phyloP scores from a whole-genome alignment of 2,888 invertebrate genomes.

The Mechanitis mazaeus region DNA sequence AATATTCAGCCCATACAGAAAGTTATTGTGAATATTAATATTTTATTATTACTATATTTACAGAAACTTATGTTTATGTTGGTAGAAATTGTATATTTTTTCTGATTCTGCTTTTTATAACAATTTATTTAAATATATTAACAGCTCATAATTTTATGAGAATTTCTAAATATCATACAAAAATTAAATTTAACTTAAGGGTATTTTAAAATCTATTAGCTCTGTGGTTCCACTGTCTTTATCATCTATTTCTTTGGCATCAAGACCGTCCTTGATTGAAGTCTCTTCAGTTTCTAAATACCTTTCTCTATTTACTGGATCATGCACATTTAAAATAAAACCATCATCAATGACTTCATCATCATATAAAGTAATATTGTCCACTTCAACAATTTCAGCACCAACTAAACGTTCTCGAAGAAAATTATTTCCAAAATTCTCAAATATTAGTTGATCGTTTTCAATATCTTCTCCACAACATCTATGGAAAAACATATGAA shows the following conservation, averaged over 20 bases:
- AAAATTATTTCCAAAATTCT: constrained; percentile 57
- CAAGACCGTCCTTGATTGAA: not conserved
- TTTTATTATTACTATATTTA: too few relatives aligned
- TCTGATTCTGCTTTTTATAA: too few relatives aligned
- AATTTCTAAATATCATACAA: not conserved
- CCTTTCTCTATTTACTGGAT: constrained; percentile 16
- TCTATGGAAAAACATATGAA: constrained; percentile 54
- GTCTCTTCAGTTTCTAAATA: not conserved
- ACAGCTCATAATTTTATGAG: not conserved
- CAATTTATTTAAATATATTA: too few relatives aligned
- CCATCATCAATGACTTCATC: constrained; percentile 3
- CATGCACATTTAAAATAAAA: constrained; percentile 17
- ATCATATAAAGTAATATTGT: constrained; percentile 21
- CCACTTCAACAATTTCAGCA: constrained; percentile 38
- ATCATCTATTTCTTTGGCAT: not conserved
- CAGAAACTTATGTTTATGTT: too few relatives aligned
- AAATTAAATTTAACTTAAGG: not conserved
- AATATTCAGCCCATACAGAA: too few relatives aligned
- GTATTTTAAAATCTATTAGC: not conserved
- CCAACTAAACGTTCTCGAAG: constrained; percentile 54
- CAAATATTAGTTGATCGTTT: constrained; percentile 59
- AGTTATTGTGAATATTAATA: too few relatives aligned
- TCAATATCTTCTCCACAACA: constrained; percentile 62
- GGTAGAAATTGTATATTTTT: too few relatives aligned
- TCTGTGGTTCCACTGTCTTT: not conserved